These are phyloP conservation scores for Maniola hyperantus DNA, from an alignment of 2,888 invertebrate genomes.

Conservation along the genomic window DNA sequence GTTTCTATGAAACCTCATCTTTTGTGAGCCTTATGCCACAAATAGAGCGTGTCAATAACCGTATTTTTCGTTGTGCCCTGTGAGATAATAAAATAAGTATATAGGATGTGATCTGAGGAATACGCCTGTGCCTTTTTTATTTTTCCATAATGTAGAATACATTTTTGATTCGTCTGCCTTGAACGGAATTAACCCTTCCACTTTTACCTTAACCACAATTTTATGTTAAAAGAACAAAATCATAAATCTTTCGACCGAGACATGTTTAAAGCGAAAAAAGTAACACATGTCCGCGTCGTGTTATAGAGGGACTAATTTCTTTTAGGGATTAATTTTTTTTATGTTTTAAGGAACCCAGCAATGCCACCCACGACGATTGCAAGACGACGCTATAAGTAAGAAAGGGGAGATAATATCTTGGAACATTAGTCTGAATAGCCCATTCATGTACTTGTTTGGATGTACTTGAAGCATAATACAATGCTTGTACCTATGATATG, in stretches of 20 bases:
- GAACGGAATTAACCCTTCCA: conserved; percentile 45
- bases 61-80: no score
- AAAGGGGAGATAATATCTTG: conserved; percentile 40
- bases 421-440: conserved; percentile 40
- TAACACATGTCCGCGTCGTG: conserved; percentile 78
- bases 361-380: conserved; percentile 77
- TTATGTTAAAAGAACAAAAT: conserved; percentile 66
- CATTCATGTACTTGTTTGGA: conserved; percentile 38
- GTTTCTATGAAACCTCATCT: no score
- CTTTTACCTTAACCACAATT: conserved; percentile 67
- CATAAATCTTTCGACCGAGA: conserved; percentile 74
- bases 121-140: no score
- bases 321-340: conserved; percentile 68
- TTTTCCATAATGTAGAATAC: not conserved
- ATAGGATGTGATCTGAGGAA: no score
- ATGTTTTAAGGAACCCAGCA: conserved; percentile 62
- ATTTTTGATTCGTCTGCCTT: conserved; percentile 7
- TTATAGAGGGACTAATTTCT: conserved; percentile 81
- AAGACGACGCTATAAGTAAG: conserved; percentile 42
- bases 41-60: no score
- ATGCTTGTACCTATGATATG: conserved; percentile 24
- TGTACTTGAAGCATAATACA: conserved; percentile 27
- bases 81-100: no score
- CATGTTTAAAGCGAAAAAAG: conserved; percentile 79
- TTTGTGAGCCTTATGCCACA: no score